Evolutionary conservation across 2,888 invertebrate genomes (phyloP).

Genomic region (Luperina testacea): DNA sequence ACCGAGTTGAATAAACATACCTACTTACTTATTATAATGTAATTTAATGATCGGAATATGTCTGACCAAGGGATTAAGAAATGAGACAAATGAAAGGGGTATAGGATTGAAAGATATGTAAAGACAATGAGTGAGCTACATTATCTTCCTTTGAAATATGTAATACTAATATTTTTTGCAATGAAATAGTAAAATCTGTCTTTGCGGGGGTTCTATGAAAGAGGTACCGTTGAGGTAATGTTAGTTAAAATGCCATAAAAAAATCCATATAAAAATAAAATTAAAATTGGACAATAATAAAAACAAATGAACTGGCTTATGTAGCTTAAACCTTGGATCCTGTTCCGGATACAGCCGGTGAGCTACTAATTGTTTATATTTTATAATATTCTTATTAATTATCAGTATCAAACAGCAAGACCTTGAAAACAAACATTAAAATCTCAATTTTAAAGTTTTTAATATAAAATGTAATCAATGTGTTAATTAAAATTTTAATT

Average conservation of each 20-base stretch:
- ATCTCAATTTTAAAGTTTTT: slow-evolving; percentile 8
- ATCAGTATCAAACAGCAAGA: background rate
- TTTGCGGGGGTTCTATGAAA: background rate
- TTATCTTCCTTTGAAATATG: background rate
- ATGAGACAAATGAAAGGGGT: background rate
- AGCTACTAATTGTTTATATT: too few relatives aligned
- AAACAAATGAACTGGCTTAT: background rate
- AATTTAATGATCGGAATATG: background rate
- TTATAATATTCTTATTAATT: background rate
- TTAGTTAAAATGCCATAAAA: too few relatives aligned
- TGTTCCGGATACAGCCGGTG: too few relatives aligned
- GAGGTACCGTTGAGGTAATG: background rate
- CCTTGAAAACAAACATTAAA: background rate
- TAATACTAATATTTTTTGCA: too few relatives aligned
- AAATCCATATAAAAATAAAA: background rate
- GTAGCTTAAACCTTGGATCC: too few relatives aligned
- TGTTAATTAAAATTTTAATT: slow-evolving; percentile 73
- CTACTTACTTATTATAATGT: slow-evolving; percentile 4
- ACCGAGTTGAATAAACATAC: slow-evolving; percentile 7
- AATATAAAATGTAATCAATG: slow-evolving; percentile 61
- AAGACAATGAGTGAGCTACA: background rate
- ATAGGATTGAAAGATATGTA: background rate
- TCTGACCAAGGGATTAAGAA: background rate
- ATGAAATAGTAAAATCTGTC: background rate
- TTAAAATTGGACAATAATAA: background rate